These are phyloP conservation scores for Plecotus auritus DNA, from an alignment of 2,113 vertebrate species.

Conservation along the genomic window DNA sequence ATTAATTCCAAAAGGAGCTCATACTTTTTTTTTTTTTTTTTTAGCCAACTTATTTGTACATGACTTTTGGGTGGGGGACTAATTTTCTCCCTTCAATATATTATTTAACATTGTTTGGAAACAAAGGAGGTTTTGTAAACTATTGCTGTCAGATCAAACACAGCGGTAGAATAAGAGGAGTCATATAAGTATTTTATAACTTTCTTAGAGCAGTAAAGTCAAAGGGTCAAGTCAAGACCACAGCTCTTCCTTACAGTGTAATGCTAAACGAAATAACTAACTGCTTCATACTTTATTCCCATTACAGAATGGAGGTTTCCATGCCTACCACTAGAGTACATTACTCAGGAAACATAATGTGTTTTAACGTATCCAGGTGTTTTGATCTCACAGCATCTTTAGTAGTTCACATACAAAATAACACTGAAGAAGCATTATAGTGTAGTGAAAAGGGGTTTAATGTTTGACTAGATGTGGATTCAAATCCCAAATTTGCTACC, in stretches of 20 bases:
- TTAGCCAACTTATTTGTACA: slow-evolving; percentile 45
- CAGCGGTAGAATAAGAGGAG: slow-evolving; percentile 45
- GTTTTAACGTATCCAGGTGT: not conserved
- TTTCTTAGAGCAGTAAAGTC: slow-evolving; percentile 37
- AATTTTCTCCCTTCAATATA: slow-evolving; percentile 43
- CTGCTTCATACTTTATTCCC: not conserved
- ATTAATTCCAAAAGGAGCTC: slow-evolving; percentile 60
- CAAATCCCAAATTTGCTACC: not conserved
- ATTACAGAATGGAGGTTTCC: not conserved
- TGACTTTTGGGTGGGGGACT: not conserved
- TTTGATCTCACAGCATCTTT: not conserved
- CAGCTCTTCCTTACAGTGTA: slow-evolving; percentile 31
- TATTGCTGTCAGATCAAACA: slow-evolving; percentile 65
- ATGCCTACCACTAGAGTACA: not conserved
- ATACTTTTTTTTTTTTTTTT: not conserved
- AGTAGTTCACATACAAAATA: not conserved
- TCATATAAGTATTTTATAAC: slow-evolving; percentile 62
- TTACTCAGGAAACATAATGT: not conserved
- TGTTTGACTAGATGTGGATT: not conserved
- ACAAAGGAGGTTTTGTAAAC: slow-evolving; percentile 39
- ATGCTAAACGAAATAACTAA: not conserved
- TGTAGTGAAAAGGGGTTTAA: slow-evolving; percentile 11
- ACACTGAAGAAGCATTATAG: slow-evolving; percentile 2
- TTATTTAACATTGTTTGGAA: slow-evolving; percentile 56
- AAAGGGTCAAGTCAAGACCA: slow-evolving; percentile 41